Evolutionary conservation across 30 jellyfish, hydroid and myxozoan genomes (phyloP), one percentile per base, ranked within the genome.

Genomic region (Pseudorhiza aurosa): DNA sequence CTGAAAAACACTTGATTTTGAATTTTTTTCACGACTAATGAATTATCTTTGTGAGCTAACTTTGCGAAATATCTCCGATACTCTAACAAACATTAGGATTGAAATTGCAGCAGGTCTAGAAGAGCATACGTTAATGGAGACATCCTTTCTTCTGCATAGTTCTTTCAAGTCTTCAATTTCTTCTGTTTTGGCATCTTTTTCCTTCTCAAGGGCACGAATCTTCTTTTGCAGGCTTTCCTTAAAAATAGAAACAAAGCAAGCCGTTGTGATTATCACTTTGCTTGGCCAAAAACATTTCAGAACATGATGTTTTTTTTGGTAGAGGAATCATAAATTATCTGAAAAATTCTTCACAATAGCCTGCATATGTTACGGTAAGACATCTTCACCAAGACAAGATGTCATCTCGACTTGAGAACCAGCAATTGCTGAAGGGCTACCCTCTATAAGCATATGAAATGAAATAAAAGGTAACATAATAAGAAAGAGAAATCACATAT

Each of bases 171-270:
- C 75, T 21, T 64, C 91, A 7, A 47, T 21, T 36, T 62, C 73
- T 19, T 26, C 7, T 4, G 27, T 0, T 45, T 53, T 72, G 31
- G 32, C 69, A 46, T 37, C 78, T 4, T 62, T 63, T 28, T 78
- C 90, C 11, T 30, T 12, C 46, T 78, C 65, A n/a, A 78, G 75
- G 4, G 40, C 31, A 4, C 29, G 58, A 1, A 46, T 14, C 65
- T 78, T 78, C 24, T 62, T 28, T 39, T 63, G 90, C 56, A 78
- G 22, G 19, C 50, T 64, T 39, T 78, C 90, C 90, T 78, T 49
- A 24, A 55, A 27, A 31, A 43, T 25, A 65, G 39, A 35, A 22
- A 68, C 6, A 30, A 5, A 27, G 11, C 19, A 22, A 9, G 15
- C 55, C 55, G 55, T 14, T 15, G 17, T 14, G n/a, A 29, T 4